Evolutionary conservation across 2,797 vertebrate genomes (phyloP), one percentile per base, ranked within the genome.

Genomic region (Tapirus indicus): DNA sequence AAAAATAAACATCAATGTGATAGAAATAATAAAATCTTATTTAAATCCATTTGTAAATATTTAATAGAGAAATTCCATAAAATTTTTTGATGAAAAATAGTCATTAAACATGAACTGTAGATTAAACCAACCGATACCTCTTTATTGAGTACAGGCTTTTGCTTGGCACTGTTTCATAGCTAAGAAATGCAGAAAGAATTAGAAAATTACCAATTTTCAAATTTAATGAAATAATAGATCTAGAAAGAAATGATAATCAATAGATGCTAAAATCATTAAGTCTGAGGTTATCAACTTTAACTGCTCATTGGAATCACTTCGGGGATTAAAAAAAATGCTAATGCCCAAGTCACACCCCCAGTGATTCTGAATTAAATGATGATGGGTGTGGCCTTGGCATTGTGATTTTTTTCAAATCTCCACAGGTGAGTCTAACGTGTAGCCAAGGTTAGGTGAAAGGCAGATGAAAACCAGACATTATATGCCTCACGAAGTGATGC

Each of bases 11-110:
- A 71, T 35, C n/a, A 82, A 86, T 77, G 5, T 74, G 25, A 84
- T n/a, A 74, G 66, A 96, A 72, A 84, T 80, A 77, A 95, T 29
- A 93, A 88, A 77, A 69, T 94, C 44, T 23, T 71, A 66, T 68
- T 90, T 80, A 89, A 94, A 79, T 93, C n/a, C 35, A 93, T 84
- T 87, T 92, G 44, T 79, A 92, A 95, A 90, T 75, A 62, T 27
- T 88, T 54, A 83, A 75, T 44, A 87, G 74, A 88, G 64, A 80
- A 94, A 83, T 82, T 93, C 23, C 35, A 47, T 58, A 87, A 74
- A 75, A 52, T 10, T 74, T 89, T 83, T 84, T 75, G 56, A 88
- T 80, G 38, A 84, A 93, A 90, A 96, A 56, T 35, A 91, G 49
- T 82, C 44, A 92, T 92, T 94, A 87, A 87, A 87, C 29, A 90